phyloP scores from a whole-genome alignment of 2,888 invertebrate species.

The Alentia gelatinosa region DNA sequence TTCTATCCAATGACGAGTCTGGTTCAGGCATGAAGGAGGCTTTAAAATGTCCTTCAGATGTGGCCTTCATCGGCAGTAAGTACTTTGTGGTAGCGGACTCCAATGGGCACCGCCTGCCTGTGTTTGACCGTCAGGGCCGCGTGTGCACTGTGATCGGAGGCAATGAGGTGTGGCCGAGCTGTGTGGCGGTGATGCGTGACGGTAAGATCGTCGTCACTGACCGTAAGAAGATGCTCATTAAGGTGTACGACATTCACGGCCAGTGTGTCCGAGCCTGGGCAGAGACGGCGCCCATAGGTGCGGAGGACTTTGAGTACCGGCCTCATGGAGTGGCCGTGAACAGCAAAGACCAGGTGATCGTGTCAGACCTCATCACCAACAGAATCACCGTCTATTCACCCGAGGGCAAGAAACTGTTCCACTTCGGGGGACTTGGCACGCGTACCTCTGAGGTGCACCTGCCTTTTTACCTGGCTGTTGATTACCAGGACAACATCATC shows the following conservation, averaged over 20 bases:
- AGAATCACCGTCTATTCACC: constrained; percentile 71
- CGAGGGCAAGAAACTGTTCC: constrained; percentile 57
- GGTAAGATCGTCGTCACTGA: constrained; percentile 60
- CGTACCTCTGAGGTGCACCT: constrained; percentile 14
- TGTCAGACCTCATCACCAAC: constrained; percentile 75
- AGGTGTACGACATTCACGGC: constrained; percentile 58
- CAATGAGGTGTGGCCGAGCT: constrained; percentile 61
- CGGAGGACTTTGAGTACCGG: constrained; percentile 68
- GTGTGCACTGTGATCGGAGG: constrained; percentile 11
- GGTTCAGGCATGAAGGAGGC: background rate
- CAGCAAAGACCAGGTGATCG: constrained; percentile 70
- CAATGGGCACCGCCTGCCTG: constrained; percentile 57
- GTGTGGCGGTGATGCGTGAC: constrained; percentile 58
- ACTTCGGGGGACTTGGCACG: constrained; percentile 35
- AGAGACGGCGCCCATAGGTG: background rate
- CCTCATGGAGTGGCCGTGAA: constrained; percentile 73
- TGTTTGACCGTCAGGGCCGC: constrained; percentile 56
- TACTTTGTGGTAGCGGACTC: constrained; percentile 63
- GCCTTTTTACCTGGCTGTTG: constrained; percentile 49
- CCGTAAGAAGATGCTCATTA: constrained; percentile 58
- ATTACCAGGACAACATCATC: constrained; percentile 54
- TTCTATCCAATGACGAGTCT: background rate
- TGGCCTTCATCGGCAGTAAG: constrained; percentile 57
- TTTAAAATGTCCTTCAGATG: constrained; percentile 57
- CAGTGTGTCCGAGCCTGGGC: constrained; percentile 56